phyloP scores from a whole-genome alignment of 2,888 invertebrate species.

The Petrophora chlorosata region DNA sequence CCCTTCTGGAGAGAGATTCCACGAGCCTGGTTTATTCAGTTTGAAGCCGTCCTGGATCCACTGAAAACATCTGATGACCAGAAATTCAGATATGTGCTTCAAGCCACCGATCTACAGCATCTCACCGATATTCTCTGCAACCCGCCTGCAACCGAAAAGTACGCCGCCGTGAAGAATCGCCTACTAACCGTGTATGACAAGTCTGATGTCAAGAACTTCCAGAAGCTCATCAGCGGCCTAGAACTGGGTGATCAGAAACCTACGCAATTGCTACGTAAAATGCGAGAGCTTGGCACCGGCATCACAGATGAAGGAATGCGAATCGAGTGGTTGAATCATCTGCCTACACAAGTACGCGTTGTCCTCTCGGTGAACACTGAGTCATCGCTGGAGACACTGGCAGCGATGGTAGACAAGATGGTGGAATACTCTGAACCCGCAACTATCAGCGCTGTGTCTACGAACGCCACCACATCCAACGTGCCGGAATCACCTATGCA shows the following conservation, averaged over 20 bases:
- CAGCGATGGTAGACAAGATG: constrained; percentile 8
- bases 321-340: constrained; percentile 14
- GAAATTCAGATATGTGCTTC: neutral
- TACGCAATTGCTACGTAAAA: neutral
- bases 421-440: neutral
- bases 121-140: neutral
- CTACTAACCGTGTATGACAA: neutral
- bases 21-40: neutral
- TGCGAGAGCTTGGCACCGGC: neutral
- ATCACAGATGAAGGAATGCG: constrained; percentile 20
- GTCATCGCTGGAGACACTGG: constrained; percentile 3
- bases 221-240: neutral
- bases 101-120: neutral
- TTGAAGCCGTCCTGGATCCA: neutral
- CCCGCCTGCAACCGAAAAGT: neutral
- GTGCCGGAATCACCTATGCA: neutral
- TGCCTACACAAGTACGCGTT: constrained; percentile 7
- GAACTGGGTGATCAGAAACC: neutral
- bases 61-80: neutral
- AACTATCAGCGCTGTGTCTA: neutral
- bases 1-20: neutral
- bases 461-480: neutral
- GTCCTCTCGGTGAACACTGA: constrained; percentile 6
- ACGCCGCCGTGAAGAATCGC: neutral
- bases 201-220: neutral